Base-by-base conservation (phyloP, 1,140 invertebrate genomes). In the Papilio polytes region DNA sequence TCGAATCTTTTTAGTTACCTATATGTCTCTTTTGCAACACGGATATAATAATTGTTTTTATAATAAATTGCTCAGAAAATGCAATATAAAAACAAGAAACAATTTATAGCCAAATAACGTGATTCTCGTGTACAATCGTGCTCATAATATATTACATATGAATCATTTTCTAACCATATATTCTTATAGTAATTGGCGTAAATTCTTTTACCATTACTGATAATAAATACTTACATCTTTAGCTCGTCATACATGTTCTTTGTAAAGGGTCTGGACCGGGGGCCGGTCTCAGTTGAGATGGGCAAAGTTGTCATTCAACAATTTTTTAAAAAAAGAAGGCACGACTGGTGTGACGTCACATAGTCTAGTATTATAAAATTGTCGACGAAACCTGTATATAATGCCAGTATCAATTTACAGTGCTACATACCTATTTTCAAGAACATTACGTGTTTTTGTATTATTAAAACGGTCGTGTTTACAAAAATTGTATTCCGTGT, bases 221-320 rank as follows among this genome's bases (percentile, higher is more conserved):
- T 31, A 63, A 26, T 10, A 26, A 63, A 20, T 1, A 36, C 36
- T 20, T 63, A 63, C 31, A 2, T 36, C 63, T 36, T 31, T 31
- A 59, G 13, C 26, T 41, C 10, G 53, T 7, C 46, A 48, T n/a
- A 44, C 77, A 78, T 46, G 76, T 63, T 63, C 59, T 18, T 70
- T 31, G 22, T 56, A 18, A 18, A 59, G 56, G n/a, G 26, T 31
- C 12, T 13, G 13, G 10, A 31, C 63, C 22, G 63, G 63, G 13
- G 63, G 63, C 26, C 63, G 63, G 63, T 15, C 63, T 36, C 12
- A 13, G 26, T 70, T 36, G 15, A 70, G 63, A 70, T 70, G 63
- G 63, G 13, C 36, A 44, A 78, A 78, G 31, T 78, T 78, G 77
- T 78, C 59, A 66, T 66, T 78, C 77, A 22, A 66, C 77, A 66